Evolutionary conservation across 1,140 invertebrate genomes (phyloP), one percentile per base, ranked within the genome.

Genomic region (Micrasema longulum): DNA sequence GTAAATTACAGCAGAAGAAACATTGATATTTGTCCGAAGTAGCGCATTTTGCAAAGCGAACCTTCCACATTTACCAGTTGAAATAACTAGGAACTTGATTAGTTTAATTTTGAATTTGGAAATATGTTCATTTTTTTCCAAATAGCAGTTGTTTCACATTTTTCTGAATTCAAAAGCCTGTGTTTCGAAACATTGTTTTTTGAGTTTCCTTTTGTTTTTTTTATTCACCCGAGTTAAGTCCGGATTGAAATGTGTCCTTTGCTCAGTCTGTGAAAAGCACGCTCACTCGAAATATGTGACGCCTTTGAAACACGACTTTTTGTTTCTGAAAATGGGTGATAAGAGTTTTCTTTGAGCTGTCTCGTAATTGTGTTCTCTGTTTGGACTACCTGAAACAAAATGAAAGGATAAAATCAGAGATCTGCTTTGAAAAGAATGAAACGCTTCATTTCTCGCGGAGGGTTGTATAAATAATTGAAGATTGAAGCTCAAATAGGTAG

Each of bases 371-470:
- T 48, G 18, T 48, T 48, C 20, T 11, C 47, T 20, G 47, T 48
- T 20, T 16, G 11, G 47, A 6, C 47, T 16, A 48, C 47, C 50
- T 53, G 50, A n/a, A 53, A 53, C 20, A 23, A 53, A 53, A 53
- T 53, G 23, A 53, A 53, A 48, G 18, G 47, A 48, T 20, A 22
- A 20, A 48, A 48, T 48, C 16, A 48, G 47, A 48, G 11, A 48
- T 48, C 20, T 48, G 20, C 47, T 48, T 20, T 0, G 7, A 22
- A 48, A 3, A 48, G 16, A 48, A 48, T 20, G 1, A 48, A 48
- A 48, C 20, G 20, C 7, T 16, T 18, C 47, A 48, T 20, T 31
- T 31, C 26, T 31, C 26, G 26, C 7, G 2, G 1, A 20, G 47
- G 11, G 20, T 48, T 43, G 41, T 2, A 43, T 5, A 31, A 11